Percentiles rank a stretch among this genome's conserved stretches.
These are phyloP conservation scores for Fistularia commersonii DNA, from an alignment of 2,797 vertebrate genomes.

Conservation along the genomic window DNA sequence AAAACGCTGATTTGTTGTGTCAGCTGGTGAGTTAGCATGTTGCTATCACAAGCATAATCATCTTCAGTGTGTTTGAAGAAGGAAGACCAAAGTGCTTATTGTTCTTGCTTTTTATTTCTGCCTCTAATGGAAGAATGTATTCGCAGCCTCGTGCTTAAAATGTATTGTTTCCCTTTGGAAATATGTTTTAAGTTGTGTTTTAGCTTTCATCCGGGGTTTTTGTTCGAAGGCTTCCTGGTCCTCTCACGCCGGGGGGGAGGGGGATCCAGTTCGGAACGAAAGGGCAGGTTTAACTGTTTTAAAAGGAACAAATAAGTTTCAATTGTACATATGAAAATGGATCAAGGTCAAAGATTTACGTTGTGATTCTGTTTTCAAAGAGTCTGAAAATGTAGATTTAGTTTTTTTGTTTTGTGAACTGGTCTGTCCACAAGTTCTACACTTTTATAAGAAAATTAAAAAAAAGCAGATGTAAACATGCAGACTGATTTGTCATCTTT, in stretches of 20 bases:
- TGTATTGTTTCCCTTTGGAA: not conserved
- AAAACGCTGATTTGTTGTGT: conserved; percentile 22
- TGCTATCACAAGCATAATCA: conserved; percentile 23
- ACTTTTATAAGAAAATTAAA: not conserved
- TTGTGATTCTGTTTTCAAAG: not conserved
- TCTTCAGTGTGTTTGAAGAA: conserved; percentile 63
- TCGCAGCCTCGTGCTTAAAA: not conserved
- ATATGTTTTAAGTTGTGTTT: not conserved
- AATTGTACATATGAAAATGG: not conserved
- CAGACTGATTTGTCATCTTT: not conserved
- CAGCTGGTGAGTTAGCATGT: conserved; percentile 9
- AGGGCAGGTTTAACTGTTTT: conserved; percentile 4
- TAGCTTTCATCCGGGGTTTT: not conserved
- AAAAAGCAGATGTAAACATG: not conserved
- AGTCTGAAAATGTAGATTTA: not conserved
- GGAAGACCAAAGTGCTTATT: conserved; percentile 93
- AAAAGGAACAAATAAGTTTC: not conserved
- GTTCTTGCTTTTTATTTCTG: conserved; percentile 35
- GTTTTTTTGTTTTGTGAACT: not conserved
- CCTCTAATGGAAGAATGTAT: conserved; percentile 49
- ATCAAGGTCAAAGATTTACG: not conserved
- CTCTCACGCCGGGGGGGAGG: not conserved
- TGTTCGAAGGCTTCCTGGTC: not conserved
- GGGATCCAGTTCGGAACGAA: not conserved
- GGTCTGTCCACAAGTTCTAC: not conserved